Conservation (phyloP, 2,113 vertebrate genomes). For the Pituophis catenifer region DNA sequence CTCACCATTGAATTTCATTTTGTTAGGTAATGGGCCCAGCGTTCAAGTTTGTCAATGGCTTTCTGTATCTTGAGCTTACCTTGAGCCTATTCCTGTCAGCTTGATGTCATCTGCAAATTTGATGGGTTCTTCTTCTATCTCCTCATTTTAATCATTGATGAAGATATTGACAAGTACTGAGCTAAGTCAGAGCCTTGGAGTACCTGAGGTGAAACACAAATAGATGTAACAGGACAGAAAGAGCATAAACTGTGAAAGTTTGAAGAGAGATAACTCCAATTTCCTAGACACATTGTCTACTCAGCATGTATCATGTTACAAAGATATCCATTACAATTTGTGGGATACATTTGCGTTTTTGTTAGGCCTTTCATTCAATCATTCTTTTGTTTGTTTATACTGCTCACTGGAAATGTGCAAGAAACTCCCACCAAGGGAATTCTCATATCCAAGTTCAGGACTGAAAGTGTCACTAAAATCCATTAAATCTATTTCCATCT, state of each 20-base stretch:
- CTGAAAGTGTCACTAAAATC: slow-evolving; percentile 60
- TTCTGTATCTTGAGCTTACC: not conserved
- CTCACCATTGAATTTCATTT: not conserved
- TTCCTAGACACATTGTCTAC: not conserved
- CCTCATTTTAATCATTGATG: not conserved
- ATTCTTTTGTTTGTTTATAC: not conserved
- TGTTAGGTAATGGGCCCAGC: not conserved
- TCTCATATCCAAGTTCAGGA: slow-evolving; percentile 48
- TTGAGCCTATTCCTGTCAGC: not conserved
- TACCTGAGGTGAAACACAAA: not conserved
- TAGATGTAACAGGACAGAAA: slow-evolving; percentile 35
- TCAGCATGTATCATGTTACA: slow-evolving; percentile 37
- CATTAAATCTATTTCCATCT: slow-evolving; percentile 57
- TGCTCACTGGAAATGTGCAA: slow-evolving; percentile 50
- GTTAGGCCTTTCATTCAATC: slow-evolving; percentile 37
- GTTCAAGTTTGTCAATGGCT: not conserved
- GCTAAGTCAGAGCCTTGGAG: not conserved
- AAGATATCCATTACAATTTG: slow-evolving; percentile 45
- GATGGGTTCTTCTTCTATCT: not conserved
- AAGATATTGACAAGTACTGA: not conserved
- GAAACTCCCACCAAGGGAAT: slow-evolving; percentile 53
- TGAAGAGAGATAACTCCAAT: slow-evolving; percentile 4
- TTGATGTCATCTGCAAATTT: not conserved
- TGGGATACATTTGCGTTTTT: slow-evolving; percentile 46
- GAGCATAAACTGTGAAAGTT: slow-evolving; percentile 49